A percentile compares a stretch with the other conserved stretches of the same genome.
Conservation (phyloP, 2,888 invertebrate species). For the Rhamnusium bicolor region DNA sequence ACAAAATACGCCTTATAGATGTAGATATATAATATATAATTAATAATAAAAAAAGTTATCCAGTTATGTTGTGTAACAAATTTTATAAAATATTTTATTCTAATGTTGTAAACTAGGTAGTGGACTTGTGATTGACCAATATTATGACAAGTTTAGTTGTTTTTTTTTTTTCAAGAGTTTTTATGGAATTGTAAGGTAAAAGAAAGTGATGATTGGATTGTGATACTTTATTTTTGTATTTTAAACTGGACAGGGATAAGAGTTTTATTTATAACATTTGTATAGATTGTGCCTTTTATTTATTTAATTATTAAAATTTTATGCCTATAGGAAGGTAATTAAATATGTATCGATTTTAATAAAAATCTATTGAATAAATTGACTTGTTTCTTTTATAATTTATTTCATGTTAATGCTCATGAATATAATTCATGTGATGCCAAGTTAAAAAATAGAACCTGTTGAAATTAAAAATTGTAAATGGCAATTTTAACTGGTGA, state of each 20-base stretch:
- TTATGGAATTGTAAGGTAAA: constrained; percentile 46
- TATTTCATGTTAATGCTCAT: no score
- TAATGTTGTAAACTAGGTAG: constrained; percentile 52
- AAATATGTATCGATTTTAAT: constrained; percentile 66
- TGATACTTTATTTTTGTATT: constrained; percentile 71
- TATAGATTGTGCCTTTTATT: constrained; percentile 71
- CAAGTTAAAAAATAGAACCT: no score
- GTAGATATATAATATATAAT: constrained; percentile 56
- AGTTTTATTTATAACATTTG: constrained; percentile 65
- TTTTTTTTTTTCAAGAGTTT: constrained; percentile 46
- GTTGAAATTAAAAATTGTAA: no score
- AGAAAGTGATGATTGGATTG: constrained; percentile 65
- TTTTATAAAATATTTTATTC: constrained; percentile 57
- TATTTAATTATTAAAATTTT: constrained; percentile 65
- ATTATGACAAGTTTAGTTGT: constrained; percentile 50
- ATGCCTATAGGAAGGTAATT: constrained; percentile 64
- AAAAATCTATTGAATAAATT: constrained; percentile 58
- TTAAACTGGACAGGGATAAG: constrained; percentile 58
- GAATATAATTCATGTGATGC: no score
- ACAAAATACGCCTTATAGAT: constrained; percentile 68
- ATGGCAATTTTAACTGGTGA: no score
- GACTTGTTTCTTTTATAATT: not conserved
- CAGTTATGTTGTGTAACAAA: constrained; percentile 57
- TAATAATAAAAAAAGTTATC: constrained; percentile 50
- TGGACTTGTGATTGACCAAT: constrained; percentile 57